These are phyloP conservation scores for Nesogale talazaci DNA, from an alignment of 2,113 vertebrate genomes.

Conservation along the genomic window DNA sequence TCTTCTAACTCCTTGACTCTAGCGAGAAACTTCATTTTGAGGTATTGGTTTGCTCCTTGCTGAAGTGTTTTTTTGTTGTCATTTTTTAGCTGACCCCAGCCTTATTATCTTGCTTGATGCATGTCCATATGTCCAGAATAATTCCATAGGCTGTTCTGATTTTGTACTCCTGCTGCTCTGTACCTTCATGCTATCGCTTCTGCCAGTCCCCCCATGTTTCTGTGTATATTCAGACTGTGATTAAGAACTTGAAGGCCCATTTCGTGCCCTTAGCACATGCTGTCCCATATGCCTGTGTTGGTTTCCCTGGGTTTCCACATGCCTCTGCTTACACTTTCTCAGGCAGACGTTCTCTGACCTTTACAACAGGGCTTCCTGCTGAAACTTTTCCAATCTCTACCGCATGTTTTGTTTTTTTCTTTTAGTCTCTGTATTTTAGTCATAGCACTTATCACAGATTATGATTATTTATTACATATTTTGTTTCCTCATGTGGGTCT, in stretches of 20 bases:
- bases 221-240: neutral
- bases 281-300: neutral
- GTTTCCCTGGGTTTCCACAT: neutral
- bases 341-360: neutral
- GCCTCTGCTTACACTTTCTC: neutral
- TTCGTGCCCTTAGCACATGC: neutral
- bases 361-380: neutral
- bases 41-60: neutral
- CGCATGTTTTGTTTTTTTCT: neutral
- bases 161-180: neutral
- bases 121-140: neutral
- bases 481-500: neutral
- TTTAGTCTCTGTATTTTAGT: neutral
- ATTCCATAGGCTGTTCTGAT: neutral
- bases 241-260: neutral
- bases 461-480: neutral
- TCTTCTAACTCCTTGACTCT: neutral
- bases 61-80: neutral
- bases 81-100: neutral
- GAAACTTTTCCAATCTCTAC: neutral
- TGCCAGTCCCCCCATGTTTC: neutral
- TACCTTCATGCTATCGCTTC: neutral
- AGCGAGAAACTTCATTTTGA: neutral
- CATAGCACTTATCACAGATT: neutral
- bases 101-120: neutral